These are phyloP conservation scores for Bicyclus anynana DNA, from an alignment of 1,140 invertebrate species.

Conservation along the genomic window DNA sequence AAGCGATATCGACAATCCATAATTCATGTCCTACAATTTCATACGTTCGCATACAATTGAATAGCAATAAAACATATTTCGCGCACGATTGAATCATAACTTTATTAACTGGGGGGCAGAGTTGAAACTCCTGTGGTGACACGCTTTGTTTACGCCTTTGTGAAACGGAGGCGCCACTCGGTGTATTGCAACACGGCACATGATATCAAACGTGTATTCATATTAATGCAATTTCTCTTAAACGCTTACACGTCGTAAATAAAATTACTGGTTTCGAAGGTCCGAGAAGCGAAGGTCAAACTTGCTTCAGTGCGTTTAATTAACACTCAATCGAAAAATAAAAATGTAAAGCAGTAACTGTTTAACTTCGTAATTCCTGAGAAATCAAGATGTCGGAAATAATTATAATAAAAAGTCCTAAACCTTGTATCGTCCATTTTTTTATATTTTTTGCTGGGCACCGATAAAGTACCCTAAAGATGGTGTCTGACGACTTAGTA, in stretches of 20 bases:
- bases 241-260: slow-evolving; percentile 76
- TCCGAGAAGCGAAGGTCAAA: slow-evolving; percentile 47
- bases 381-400: not conserved
- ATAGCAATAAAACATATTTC: slow-evolving; percentile 34
- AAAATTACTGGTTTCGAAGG: slow-evolving; percentile 68
- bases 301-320: slow-evolving; percentile 12
- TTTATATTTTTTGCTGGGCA: too few relatives aligned
- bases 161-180: slow-evolving; percentile 33
- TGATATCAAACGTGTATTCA: slow-evolving; percentile 75
- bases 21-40: slow-evolving; percentile 77
- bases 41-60: slow-evolving; percentile 50
- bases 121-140: slow-evolving; percentile 33
- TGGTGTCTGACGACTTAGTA: too few relatives aligned
- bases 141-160: slow-evolving; percentile 34
- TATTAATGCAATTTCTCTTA: slow-evolving; percentile 77
- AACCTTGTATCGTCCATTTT: too few relatives aligned
- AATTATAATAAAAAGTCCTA: not conserved
- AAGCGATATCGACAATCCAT: slow-evolving; percentile 76
- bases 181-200: slow-evolving; percentile 72
- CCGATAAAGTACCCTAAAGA: too few relatives aligned
- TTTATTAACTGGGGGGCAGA: slow-evolving; percentile 35
- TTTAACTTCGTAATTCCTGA: not conserved
- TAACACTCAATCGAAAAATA: slow-evolving; percentile 10
- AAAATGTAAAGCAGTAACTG: not conserved
- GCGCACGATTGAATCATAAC: slow-evolving; percentile 41